A percentile compares a stretch with the other conserved stretches of the same genome.
Conservation (phyloP, 2,797 vertebrate species). For the Pseudopleuronectes americanus region DNA sequence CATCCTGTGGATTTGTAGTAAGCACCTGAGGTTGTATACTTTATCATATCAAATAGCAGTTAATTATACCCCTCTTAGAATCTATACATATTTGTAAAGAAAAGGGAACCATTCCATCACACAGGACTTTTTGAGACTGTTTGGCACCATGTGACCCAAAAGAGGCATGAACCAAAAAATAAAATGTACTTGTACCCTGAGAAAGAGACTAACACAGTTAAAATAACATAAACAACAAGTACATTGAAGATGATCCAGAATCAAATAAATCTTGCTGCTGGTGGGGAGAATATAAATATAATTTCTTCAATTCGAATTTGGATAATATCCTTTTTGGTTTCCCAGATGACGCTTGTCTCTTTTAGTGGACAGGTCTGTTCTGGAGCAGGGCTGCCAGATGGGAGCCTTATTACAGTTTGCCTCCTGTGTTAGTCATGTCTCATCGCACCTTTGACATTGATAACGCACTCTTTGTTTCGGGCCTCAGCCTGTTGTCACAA, state of each 20-base stretch:
- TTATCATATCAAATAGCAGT: background rate
- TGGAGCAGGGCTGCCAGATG: slow-evolving; percentile 66
- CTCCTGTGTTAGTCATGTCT: slow-evolving; percentile 79
- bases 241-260: background rate
- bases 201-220: background rate
- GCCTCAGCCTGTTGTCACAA: slow-evolving; percentile 66
- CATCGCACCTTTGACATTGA: slow-evolving; percentile 75
- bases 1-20: too few relatives aligned
- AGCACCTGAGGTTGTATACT: background rate
- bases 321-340: background rate
- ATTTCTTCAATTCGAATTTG: background rate
- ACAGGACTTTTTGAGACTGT: too few relatives aligned
- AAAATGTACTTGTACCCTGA: background rate
- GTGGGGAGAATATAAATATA: too few relatives aligned
- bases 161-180: background rate
- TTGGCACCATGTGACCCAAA: too few relatives aligned
- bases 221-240: too few relatives aligned
- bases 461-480: slow-evolving; percentile 75
- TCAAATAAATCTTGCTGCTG: background rate
- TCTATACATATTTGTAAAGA: too few relatives aligned
- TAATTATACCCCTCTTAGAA: too few relatives aligned
- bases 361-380: slow-evolving; percentile 49
- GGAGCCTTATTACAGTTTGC: slow-evolving; percentile 68
- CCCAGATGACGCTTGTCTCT: slow-evolving; percentile 4
- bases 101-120: too few relatives aligned